phyloP scores from a whole-genome alignment of 2,113 vertebrate species.

The Apeltes quadracus region DNA sequence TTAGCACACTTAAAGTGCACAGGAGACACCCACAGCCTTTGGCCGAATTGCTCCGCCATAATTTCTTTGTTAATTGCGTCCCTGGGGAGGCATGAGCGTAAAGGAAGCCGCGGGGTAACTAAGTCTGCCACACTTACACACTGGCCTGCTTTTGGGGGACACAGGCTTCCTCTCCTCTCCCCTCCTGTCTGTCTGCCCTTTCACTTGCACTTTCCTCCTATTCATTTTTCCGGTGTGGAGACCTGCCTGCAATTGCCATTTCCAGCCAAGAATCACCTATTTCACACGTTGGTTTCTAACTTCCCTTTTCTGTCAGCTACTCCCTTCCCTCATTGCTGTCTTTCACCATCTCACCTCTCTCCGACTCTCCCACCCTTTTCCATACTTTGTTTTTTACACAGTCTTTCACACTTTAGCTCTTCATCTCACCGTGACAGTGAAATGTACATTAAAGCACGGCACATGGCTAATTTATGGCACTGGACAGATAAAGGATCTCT shows the following conservation, averaged over 20 bases:
- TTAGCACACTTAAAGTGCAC: slow-evolving; percentile 75
- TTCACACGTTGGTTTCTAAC: slow-evolving; percentile 22
- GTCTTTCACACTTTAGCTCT: slow-evolving; percentile 30
- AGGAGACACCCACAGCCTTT: slow-evolving; percentile 69
- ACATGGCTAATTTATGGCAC: slow-evolving; percentile 45
- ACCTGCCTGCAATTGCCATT: slow-evolving; percentile 36
- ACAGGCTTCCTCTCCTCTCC: slow-evolving; percentile 15
- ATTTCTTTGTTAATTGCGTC: slow-evolving; percentile 86
- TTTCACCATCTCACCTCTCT: not conserved
- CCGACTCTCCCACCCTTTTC: not conserved
- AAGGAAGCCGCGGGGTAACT: slow-evolving; percentile 66
- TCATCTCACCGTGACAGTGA: slow-evolving; percentile 54
- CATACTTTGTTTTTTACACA: slow-evolving; percentile 44
- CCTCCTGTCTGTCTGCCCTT: slow-evolving; percentile 18
- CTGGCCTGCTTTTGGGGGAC: slow-evolving; percentile 71
- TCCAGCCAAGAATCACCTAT: slow-evolving; percentile 6
- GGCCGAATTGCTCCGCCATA: slow-evolving; percentile 76
- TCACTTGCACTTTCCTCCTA: slow-evolving; percentile 25
- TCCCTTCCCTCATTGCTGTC: slow-evolving; percentile 3
- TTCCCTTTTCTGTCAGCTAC: slow-evolving; percentile 17
- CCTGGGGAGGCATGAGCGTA: slow-evolving; percentile 71
- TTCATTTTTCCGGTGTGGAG: slow-evolving; percentile 10
- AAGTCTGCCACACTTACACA: slow-evolving; percentile 73
- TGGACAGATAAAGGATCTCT: slow-evolving; percentile 61
- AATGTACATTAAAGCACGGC: slow-evolving; percentile 51